Evolutionary conservation across 2,113 vertebrate species (phyloP), one percentile per base, ranked within the genome.

Genomic region (Cariama cristata): DNA sequence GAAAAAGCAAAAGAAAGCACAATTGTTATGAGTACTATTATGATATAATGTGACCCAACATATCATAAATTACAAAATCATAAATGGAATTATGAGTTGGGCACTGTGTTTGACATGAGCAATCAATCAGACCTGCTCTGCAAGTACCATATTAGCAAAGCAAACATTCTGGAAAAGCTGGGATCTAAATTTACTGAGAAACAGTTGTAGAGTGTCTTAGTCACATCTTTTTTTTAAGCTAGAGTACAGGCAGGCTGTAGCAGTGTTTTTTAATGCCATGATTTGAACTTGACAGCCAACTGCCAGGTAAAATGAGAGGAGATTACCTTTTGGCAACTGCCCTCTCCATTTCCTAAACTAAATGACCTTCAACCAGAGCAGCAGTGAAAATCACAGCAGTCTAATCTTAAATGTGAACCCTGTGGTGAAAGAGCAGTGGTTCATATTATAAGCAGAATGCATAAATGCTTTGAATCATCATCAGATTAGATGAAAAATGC

Each of bases 251-350:
- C 44, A 73, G 53, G 33, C 50, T 84, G 58, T 33, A 91, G 42
- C 60, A 55, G 42, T 53, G 44, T 0, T 22, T 94, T 95, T 92
- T 82, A 96, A 97, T 72, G 69, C 63, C 49, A 23, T 58, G 44
- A 86, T 95, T 94, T 94, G 92, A 97, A 96, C 93, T 55, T 77
- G 86, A 94, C 89, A 96, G 76, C 35, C 49, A 81, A 85, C 86
- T 93, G 89, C 90, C 94, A 94, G 91, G 93, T 92, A 86, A 93
- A 96, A 94, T 87, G 87, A 92, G 76, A 96, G 50, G 62, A 96
- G 91, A 96, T 97, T 97, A 95, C 86, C 89, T 96, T 94, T 96
- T 92, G 85, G 95, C 95, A 96, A 85, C 79, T 84, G 63, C 71
- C 86, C 67, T 96, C 94, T 93, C 90, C 55, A 66, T 94, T 97